Conservation (phyloP, 2,113 vertebrate species). For the Ammospiza caudacuta region DNA sequence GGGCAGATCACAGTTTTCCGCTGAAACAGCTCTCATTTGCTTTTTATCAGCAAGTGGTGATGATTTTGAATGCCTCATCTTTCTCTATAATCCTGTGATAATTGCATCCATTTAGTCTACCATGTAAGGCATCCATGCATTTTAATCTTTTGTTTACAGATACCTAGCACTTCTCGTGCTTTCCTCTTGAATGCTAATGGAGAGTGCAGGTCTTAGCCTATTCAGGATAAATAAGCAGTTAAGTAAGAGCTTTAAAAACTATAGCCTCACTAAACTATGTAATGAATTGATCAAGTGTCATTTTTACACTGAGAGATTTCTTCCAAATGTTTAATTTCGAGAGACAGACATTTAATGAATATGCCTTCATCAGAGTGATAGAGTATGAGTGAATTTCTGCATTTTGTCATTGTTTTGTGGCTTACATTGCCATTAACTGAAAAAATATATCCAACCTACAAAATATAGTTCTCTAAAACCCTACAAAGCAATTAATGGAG, state of each 20-base stretch:
- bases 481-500: background rate
- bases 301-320: background rate
- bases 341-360: background rate
- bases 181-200: constrained; percentile 31
- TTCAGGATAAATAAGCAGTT: constrained; percentile 39
- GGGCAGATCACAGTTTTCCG: constrained; percentile 15
- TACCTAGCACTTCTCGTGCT: background rate
- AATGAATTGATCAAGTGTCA: constrained; percentile 24
- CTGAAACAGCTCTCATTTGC: background rate
- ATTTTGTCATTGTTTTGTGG: background rate
- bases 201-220: background rate
- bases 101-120: constrained; percentile 34
- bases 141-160: constrained; percentile 66
- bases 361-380: background rate
- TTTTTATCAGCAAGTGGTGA: constrained; percentile 21
- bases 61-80: constrained; percentile 58
- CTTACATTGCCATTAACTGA: background rate
- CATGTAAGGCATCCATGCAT: constrained; percentile 28
- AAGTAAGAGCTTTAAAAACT: constrained; percentile 24
- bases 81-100: constrained; percentile 60
- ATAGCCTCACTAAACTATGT: constrained; percentile 10
- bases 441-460: background rate
- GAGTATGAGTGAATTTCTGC: background rate
- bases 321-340: constrained; percentile 4
- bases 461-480: background rate